Evolutionary conservation across 2,113 vertebrate genomes (phyloP), one percentile per base, ranked within the genome.

Genomic region (Rallus limicola): DNA sequence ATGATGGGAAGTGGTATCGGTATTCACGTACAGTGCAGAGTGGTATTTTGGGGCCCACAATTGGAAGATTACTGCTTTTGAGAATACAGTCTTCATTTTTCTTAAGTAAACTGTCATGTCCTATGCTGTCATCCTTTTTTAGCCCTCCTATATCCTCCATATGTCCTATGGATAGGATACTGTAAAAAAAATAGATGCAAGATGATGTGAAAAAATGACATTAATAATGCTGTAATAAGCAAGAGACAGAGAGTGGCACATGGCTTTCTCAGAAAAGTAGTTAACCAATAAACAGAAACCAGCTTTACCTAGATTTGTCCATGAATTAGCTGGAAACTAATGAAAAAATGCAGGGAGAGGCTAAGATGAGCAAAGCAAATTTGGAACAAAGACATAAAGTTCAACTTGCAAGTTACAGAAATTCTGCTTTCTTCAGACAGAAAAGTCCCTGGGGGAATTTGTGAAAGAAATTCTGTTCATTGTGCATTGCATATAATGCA

Each of bases 11-110:
- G 19, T 15, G 16, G 29, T 50, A 70, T 62, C 12, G 40, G 31
- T 6, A 56, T 64, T 75, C 44, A 48, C 0, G 0, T 21, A 62
- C 4, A 69, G 67, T 2, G 7, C 31, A 48, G 1, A 44, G 34
- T 1, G 1, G 2, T 1, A 31, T 64, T 67, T 20, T 3, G 23
- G 34, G 31, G 20, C 26, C 50, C 23, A 60, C 19, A 44, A 29
- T 11, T 86, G 36, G 42, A 78, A 50, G 24, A 56, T 82, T 55
- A n/a, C 14, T 71, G 8, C 1, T 3, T 90, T 74, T 72, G 38
- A 69, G 38, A 13, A 77, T 29, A n/a, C 8, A 46, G 11, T 20
- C 7, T 70, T 33, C 21, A 34, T 21, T 67, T 42, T 33, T 58
- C 46, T 62, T 31, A 62, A 81, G 14, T 29, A 40, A 92, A 53